A percentile compares a stretch with the other conserved stretches of the same genome.
These are phyloP conservation scores for Enteromius unitaeniatus DNA, from an alignment of 2,797 vertebrate genomes.

Conservation along the genomic window DNA sequence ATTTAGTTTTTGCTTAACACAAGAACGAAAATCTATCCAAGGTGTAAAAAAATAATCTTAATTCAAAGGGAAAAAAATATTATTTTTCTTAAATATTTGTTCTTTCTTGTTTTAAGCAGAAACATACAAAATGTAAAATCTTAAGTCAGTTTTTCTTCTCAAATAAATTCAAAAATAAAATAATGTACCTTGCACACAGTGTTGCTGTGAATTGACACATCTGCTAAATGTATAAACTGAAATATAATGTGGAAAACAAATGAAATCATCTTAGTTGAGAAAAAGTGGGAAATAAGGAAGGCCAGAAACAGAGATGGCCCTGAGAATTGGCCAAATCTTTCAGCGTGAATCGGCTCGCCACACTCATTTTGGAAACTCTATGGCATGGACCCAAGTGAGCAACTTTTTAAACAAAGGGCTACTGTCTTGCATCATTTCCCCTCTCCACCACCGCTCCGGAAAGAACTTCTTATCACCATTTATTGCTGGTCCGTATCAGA, in stretches of 20 bases:
- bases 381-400: conserved; percentile 79
- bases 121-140: neutral
- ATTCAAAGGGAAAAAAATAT: neutral
- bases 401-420: conserved; percentile 79
- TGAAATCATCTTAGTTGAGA: neutral
- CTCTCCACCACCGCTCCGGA: conserved; percentile 64
- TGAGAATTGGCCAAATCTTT: conserved; percentile 70
- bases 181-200: neutral
- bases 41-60: neutral
- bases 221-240: neutral
- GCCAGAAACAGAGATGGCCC: conserved; percentile 10
- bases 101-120: neutral
- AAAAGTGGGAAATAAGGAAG: conserved; percentile 6
- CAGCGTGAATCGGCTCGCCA: conserved; percentile 72
- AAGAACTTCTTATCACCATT: conserved; percentile 80
- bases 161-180: neutral
- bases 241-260: neutral
- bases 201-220: neutral
- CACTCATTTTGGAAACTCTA: conserved; percentile 75
- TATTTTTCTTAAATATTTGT: neutral
- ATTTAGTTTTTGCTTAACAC: neutral
- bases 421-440: conserved; percentile 82
- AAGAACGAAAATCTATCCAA: neutral
- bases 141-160: neutral
- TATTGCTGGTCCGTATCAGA: conserved; percentile 63